Base-by-base conservation (phyloP, 1,140 invertebrate species). In the Leguminivora glycinivorella region DNA sequence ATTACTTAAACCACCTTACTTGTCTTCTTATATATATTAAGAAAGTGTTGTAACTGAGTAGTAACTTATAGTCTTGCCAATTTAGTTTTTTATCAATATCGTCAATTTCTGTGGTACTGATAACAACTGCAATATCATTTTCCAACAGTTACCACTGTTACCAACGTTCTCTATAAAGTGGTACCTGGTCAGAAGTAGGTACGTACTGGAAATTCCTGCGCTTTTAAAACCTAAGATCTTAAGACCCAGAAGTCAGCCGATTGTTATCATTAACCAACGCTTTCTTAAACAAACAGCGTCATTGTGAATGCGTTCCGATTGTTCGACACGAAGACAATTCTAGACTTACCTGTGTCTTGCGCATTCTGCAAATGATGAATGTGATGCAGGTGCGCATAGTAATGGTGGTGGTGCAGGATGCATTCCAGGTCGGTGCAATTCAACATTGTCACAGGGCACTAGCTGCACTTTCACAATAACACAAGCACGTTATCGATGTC, bases 391-490 rank as follows among this genome's bases (percentile, higher is more conserved):
- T 95, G 94, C 40, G 94, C 94, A 83, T 95, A 95, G 82, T 95
- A 95, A 80, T 95, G 94, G 82, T 95, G 94, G 85, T 95, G 94
- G 91, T 95, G 95, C 83, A 95, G 89, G 83, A 95, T 95, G 92
- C 95, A 96, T 92, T 95, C 94, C 85, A 95, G 92, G 92, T 95
- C 95, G 40, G 94, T 95, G 88, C 95, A 96, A 88, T 96, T 96
- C 86, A 96, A 92, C 95, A 96, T 96, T 81, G 76, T 91, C 81
- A 84, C 84, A 78, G 82, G 73, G 82, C 79, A 73, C 82, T 17
- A 31, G 80, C 78, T 86, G 83, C 83, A 90, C 88, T 91, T 90
- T 91, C 88, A 90, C 88, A 88, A 90, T 89, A 87, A 83, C 87
- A 89, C 87, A 83, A 79, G 79, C 87, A 89, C 77, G 74, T 81